Conservation (phyloP, 1,140 invertebrate species). For the Cylas formicarius region DNA sequence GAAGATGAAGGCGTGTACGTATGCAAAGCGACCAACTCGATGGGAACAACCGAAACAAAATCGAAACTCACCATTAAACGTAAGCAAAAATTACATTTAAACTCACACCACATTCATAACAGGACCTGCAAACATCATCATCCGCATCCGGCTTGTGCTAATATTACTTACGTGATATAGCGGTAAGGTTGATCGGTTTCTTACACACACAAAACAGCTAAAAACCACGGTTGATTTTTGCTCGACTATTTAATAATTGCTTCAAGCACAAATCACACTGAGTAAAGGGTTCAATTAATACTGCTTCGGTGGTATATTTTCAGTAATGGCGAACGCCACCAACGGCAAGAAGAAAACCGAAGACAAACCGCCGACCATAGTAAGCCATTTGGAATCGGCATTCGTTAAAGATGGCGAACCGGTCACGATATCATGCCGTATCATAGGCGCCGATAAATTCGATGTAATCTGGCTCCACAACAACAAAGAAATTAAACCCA, state of each 20-base stretch:
- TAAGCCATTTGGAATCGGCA: slow-evolving; percentile 72
- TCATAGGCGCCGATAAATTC: slow-evolving; percentile 81
- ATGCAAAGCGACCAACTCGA: slow-evolving; percentile 85
- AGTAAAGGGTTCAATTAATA: too few species aligned
- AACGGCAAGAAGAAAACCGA: slow-evolving; percentile 43
- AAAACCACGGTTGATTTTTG: too few species aligned
- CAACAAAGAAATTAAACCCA: slow-evolving; percentile 93
- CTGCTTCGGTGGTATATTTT: too few species aligned
- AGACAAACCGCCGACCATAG: slow-evolving; percentile 74
- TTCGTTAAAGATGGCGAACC: slow-evolving; percentile 81
- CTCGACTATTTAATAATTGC: too few species aligned
- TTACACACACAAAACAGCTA: too few species aligned
- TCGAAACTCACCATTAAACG: slow-evolving; percentile 77
- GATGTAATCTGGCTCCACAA: slow-evolving; percentile 94
- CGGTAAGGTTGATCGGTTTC: too few species aligned
- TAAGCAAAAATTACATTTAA: slow-evolving; percentile 45
- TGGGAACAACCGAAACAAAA: slow-evolving; percentile 73
- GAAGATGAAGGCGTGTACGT: slow-evolving; percentile 87
- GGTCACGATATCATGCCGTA: slow-evolving; percentile 75
- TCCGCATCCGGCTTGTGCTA: too few species aligned
- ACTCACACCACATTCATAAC: too few species aligned
- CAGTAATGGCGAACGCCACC: slow-evolving; percentile 56
- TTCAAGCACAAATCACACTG: too few species aligned
- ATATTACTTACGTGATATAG: too few species aligned
- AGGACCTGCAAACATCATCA: too few species aligned